Evolutionary conservation across 2,113 vertebrate genomes (phyloP).

Genomic region (Brachypodius melanocephalos): DNA sequence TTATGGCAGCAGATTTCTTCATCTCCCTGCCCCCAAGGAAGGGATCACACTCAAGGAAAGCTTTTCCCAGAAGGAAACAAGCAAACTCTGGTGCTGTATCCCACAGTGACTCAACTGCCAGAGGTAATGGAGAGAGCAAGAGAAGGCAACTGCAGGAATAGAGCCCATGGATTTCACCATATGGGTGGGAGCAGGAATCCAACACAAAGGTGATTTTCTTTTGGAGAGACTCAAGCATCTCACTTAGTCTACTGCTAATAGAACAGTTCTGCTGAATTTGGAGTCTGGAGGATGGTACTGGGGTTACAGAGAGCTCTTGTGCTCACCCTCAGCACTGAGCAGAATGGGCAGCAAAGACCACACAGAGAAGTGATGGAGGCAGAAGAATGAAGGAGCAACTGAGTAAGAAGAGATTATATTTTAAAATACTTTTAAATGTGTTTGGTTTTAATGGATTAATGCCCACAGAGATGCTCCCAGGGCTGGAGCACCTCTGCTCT

Average conservation of each 20-base stretch:
- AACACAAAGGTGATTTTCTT: neutral
- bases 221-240: neutral
- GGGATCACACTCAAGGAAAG: neutral
- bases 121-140: neutral
- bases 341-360: neutral
- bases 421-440: neutral
- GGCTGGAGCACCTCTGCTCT: neutral
- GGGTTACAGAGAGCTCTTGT: neutral
- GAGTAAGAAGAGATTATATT: neutral
- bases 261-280: neutral
- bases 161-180: neutral
- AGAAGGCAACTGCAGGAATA: neutral
- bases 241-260: too few relatives aligned
- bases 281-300: neutral
- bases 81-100: neutral
- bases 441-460: neutral
- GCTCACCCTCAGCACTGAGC: neutral
- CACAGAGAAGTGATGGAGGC: rapidly evolving
- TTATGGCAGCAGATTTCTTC: neutral
- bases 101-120: neutral
- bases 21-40: neutral
- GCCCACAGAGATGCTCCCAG: rapidly evolving
- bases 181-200: rapidly evolving
- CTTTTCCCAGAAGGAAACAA: neutral
- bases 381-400: neutral